A percentile compares a stretch with the other conserved stretches of the same genome.
Conservation (phyloP, 2,888 invertebrate species). For the Fragum sueziense region DNA sequence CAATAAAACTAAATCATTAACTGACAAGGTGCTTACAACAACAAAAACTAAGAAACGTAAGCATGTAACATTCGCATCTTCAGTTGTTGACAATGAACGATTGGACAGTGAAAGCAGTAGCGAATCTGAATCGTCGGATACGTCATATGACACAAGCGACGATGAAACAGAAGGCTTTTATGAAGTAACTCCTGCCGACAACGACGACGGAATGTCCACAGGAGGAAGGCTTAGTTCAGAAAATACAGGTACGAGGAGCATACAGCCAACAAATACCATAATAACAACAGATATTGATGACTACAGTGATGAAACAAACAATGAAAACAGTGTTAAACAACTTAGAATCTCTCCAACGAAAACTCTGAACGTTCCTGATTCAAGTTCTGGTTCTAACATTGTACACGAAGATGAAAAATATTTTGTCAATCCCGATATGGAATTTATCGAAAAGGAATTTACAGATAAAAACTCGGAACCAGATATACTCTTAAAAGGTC, state of each 20-base stretch:
- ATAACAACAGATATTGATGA: conserved; percentile 30
- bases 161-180: conserved; percentile 37
- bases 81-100: conserved; percentile 52
- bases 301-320: conserved; percentile 11
- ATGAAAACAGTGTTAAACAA: neutral
- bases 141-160: conserved; percentile 21
- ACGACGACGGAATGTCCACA: neutral
- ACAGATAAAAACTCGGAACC: neutral
- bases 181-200: conserved; percentile 23
- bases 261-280: neutral
- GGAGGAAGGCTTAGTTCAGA: neutral
- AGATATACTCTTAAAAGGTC: no score
- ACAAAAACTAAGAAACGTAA: conserved; percentile 9
- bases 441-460: conserved; percentile 23
- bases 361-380: conserved; percentile 26
- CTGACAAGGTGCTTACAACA: no score
- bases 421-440: conserved; percentile 18
- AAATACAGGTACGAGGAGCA: neutral
- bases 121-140: conserved; percentile 10
- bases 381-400: conserved; percentile 23
- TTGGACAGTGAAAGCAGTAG: conserved; percentile 16
- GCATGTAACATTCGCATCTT: conserved; percentile 52
- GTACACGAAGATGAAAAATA: conserved; percentile 27
- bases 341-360: neutral
- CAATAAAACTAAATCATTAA: neutral